Evolutionary conservation across 2,113 vertebrate species (phyloP), one percentile per base, ranked within the genome.

Genomic region (Gobius niger): DNA sequence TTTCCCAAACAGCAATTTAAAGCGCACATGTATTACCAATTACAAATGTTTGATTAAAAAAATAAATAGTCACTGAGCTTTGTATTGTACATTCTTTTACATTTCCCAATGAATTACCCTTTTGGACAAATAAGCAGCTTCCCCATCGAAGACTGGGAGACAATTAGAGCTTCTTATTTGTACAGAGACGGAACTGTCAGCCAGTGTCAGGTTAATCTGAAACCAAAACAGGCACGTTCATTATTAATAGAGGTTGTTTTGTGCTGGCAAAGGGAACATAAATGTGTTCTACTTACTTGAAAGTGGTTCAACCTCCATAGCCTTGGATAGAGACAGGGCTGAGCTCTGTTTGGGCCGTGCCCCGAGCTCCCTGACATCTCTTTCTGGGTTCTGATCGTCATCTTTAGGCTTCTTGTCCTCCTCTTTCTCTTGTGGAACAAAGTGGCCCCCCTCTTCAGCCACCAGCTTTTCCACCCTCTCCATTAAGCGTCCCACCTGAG

Each of bases 391-490:
- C 62, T 67, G 65, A 53, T 91, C 85, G 18, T 77, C 68, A 60
- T 86, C 78, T 71, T 85, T 41, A 9, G 75, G 56, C 54, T 80
- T 87, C 63, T 72, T 79, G 66, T 78, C 77, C 51, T 82, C 68
- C 61, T 68, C 71, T 16, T 46, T 67, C 73, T 80, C 76, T 53
- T 84, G 75, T 4, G 70, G 68, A 50, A 7, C 63, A 68, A 88
- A 93, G 70, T 67, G 54, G 4, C 83, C 90, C 0, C 88, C 87
- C 69, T 93, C 92, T 40, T 91, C 88, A 16, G 81, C 90, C 53
- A 93, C 92, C 79, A 94, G 57, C 73, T 85, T 88, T 67, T 94
- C 93, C 50, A 94, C 83, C 67, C 62, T 90, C 82, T 91, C 86
- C 75, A 94, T 53, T 63, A 94, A 78, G 44, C 52, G 76, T 0